Percentiles rank a stretch among this genome's conserved stretches.
Conservation (phyloP, 2,888 invertebrate genomes). For the Latrodectus elegans region DNA sequence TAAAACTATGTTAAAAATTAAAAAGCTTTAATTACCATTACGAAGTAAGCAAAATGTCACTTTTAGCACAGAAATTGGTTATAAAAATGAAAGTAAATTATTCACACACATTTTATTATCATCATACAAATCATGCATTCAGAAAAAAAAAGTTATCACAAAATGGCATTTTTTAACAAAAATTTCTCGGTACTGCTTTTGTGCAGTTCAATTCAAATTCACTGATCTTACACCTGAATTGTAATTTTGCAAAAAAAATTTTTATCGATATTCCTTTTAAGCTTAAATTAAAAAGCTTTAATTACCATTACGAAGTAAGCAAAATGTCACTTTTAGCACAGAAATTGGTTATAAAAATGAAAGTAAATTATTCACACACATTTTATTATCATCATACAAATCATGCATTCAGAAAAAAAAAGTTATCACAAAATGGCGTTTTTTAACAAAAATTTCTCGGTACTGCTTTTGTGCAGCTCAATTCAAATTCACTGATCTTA, state of each 20-base stretch:
- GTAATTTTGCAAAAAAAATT: slow-evolving; percentile 6
- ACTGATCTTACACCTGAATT: slow-evolving; percentile 23
- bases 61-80: no score
- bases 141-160: background rate
- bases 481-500: slow-evolving; percentile 15
- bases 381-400: background rate
- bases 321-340: no score
- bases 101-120: background rate
- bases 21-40: no score
- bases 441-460: background rate
- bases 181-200: background rate
- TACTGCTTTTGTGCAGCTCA: background rate
- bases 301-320: no score
- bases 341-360: no score
- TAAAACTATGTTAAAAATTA: no score
- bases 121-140: background rate
- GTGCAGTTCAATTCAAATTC: background rate
- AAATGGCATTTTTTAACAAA: background rate
- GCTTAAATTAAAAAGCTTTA: no score
- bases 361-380: background rate
- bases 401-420: background rate
- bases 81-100: no score
- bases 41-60: no score
- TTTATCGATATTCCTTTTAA: slow-evolving; percentile 34
- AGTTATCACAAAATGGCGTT: background rate